Percentiles rank a stretch among this genome's conserved stretches.
Conservation (phyloP, 2,888 invertebrate genomes). For the Acheta domesticus region DNA sequence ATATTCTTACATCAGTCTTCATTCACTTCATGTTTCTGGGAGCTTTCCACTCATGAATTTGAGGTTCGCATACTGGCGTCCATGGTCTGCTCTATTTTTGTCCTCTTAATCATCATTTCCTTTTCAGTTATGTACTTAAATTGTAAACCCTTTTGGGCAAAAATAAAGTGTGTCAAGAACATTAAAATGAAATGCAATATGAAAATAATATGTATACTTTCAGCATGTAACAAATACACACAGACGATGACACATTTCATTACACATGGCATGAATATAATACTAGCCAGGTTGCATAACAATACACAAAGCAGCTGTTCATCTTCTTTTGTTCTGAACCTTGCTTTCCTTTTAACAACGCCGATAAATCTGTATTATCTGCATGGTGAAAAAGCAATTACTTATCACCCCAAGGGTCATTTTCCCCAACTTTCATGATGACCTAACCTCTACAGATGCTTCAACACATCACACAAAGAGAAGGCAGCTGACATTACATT, state of each 20-base stretch:
- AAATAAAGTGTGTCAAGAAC: not conserved
- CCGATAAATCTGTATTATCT: not conserved
- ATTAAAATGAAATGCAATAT: not conserved
- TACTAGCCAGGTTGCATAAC: not conserved
- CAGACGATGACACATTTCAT: not conserved
- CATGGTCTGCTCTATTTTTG: not conserved
- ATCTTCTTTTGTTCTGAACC: not conserved
- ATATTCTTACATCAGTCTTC: constrained; percentile 11
- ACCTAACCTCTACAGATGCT: not conserved
- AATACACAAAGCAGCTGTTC: not conserved
- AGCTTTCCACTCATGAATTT: not conserved
- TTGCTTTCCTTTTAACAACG: not conserved
- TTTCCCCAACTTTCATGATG: not conserved
- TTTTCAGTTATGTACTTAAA: constrained; percentile 2
- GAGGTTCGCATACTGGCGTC: not conserved
- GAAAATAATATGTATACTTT: not conserved
- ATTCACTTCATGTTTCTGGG: constrained; percentile 7
- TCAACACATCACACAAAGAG: constrained; percentile 1
- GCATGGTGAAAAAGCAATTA: not conserved
- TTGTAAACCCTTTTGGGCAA: constrained; percentile 3
- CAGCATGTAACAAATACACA: not conserved
- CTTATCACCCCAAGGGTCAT: not conserved
- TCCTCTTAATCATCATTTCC: not conserved
- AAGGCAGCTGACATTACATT: not conserved
- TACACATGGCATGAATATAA: not conserved